These are phyloP conservation scores for Lanius ludovicianus DNA, from an alignment of 2,113 vertebrate genomes.

Conservation along the genomic window DNA sequence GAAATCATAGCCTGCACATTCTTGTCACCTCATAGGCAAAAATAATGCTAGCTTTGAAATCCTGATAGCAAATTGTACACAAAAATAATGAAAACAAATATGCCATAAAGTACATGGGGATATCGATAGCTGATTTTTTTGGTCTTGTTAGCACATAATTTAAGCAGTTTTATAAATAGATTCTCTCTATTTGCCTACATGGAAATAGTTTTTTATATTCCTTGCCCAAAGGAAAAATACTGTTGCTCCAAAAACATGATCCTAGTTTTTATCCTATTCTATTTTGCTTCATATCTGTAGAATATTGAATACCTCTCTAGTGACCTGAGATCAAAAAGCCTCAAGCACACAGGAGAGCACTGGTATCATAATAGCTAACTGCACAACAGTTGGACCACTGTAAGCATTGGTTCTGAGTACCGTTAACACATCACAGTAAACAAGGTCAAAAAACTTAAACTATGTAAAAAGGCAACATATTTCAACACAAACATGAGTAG, in stretches of 20 bases:
- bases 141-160: background rate
- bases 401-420: background rate
- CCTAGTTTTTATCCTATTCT: background rate
- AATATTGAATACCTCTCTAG: background rate
- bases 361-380: background rate
- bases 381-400: background rate
- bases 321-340: slow-evolving; percentile 42
- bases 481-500: background rate
- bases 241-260: background rate
- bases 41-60: background rate
- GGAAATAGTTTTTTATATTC: background rate
- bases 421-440: background rate
- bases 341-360: background rate
- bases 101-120: background rate
- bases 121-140: background rate
- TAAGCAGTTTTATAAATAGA: background rate
- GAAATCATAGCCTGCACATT: background rate
- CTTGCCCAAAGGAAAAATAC: background rate
- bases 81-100: background rate
- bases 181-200: background rate
- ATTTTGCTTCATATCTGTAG: slow-evolving; percentile 16
- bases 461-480: background rate
- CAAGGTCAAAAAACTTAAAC: background rate
- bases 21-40: background rate
- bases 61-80: background rate